Base-by-base conservation (phyloP, 2,797 vertebrate genomes). In the Channallabes apus region DNA sequence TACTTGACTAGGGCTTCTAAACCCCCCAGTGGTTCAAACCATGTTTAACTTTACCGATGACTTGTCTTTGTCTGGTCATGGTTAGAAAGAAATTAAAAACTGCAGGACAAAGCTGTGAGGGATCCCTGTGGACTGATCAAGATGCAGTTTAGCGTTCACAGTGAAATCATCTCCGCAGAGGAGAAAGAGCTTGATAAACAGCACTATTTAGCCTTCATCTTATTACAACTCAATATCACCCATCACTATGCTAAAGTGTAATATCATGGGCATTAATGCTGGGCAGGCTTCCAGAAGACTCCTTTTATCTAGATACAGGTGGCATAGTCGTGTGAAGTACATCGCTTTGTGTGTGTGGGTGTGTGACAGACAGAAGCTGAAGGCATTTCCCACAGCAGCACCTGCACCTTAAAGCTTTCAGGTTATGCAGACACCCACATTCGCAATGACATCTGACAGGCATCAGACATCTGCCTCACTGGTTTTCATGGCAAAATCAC, bases 151-250 rank as follows among this genome's bases (percentile, higher is more conserved):
- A 88, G 86, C 80, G 88, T 90, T 84, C 38, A 82, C 68, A 69
- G 65, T 62, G 87, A 88, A 80, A 88, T 82, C 87, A 87, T 80
- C 79, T 85, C 86, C 87, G 77, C 56, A 89, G 88, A 92, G 90
- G 88, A 90, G 86, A 84, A 84, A 67, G 56, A 73, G 64, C 73
- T 83, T 88, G 89, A 92, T 90, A 91, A 90, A 91, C 86, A 80
- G 72, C 87, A 88, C 84, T 90, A 90, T 91, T 93, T 91, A 89
- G 58, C 84, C 86, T 89, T 86, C 85, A 83, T 80, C 82, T 89
- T 91, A 91, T 92, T 89, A 72, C 89, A 82, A 56, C 84, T 94
- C 93, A 87, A 93, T 93, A 85, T 81, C 81, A 84, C 78, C 77
- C 79, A 85, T 91, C 86, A 20, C 89, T 90, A 85, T 77, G 3